These are phyloP conservation scores for Bombus polaris DNA, from an alignment of 1,140 invertebrate species.

Conservation along the genomic window DNA sequence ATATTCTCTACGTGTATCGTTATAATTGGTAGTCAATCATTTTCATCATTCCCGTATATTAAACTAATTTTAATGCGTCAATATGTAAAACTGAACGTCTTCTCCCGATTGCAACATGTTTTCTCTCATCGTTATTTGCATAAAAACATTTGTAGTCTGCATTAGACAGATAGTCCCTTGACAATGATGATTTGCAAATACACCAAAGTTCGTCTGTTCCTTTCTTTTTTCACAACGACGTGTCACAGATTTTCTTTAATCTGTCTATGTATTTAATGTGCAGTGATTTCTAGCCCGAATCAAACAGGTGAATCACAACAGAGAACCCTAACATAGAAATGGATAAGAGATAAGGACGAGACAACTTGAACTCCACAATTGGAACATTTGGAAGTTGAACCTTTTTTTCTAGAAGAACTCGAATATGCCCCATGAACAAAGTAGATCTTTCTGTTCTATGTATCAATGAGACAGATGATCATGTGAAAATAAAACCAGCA, in stretches of 20 bases:
- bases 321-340: neutral
- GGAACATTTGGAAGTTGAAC: neutral
- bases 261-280: neutral
- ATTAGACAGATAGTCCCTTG: neutral
- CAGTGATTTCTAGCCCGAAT: neutral
- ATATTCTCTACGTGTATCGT: slow-evolving; percentile 57
- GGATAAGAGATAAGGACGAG: neutral
- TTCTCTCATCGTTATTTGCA: neutral
- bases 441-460: neutral
- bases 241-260: neutral
- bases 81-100: slow-evolving; percentile 52
- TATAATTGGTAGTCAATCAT: slow-evolving; percentile 62
- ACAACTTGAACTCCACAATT: neutral
- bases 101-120: slow-evolving; percentile 49
- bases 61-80: slow-evolving; percentile 54
- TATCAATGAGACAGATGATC: neutral
- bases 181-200: neutral
- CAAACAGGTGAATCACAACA: neutral
- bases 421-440: neutral
- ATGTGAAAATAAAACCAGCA: neutral
- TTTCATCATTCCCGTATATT: slow-evolving; percentile 55
- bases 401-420: neutral
- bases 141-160: neutral
- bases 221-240: neutral
- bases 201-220: neutral